Evolutionary conservation across 2,888 invertebrate genomes (phyloP).

Genomic region (Clostera curtula): DNA sequence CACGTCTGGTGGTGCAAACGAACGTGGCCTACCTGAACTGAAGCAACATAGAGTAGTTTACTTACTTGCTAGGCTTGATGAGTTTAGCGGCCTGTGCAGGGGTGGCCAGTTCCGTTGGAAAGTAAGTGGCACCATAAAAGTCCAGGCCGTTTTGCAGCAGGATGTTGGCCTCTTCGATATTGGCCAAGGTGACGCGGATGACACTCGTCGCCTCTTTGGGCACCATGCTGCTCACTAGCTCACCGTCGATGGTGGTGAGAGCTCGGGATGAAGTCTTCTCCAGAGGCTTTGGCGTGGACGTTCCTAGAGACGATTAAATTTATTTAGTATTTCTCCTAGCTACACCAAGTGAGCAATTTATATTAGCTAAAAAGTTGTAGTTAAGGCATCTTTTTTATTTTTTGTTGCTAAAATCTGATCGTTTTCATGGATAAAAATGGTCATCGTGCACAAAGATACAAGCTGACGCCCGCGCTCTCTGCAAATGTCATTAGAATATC

Average conservation of each 20-base stretch:
- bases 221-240: constrained; percentile 64
- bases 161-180: constrained; percentile 84
- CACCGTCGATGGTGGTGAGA: constrained; percentile 60
- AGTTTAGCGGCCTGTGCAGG: constrained; percentile 78
- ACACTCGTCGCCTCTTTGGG: constrained; percentile 78
- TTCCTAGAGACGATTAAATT: no score
- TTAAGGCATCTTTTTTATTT: no score
- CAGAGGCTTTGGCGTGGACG: constrained; percentile 57
- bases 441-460: no score
- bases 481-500: no score
- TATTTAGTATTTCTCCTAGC: no score
- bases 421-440: no score
- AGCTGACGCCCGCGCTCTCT: no score
- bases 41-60: neutral
- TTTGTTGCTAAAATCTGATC: no score
- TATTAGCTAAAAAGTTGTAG: neutral
- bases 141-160: constrained; percentile 88
- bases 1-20: constrained; percentile 2
- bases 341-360: neutral
- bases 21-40: constrained; percentile 1
- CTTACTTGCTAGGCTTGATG: constrained; percentile 68
- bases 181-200: constrained; percentile 83
- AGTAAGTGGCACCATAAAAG: constrained; percentile 91
- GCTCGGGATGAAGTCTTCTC: constrained; percentile 56
- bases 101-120: constrained; percentile 86